These are phyloP conservation scores for Parochlus steinenii DNA, from an alignment of 2,888 invertebrate genomes.

Conservation along the genomic window DNA sequence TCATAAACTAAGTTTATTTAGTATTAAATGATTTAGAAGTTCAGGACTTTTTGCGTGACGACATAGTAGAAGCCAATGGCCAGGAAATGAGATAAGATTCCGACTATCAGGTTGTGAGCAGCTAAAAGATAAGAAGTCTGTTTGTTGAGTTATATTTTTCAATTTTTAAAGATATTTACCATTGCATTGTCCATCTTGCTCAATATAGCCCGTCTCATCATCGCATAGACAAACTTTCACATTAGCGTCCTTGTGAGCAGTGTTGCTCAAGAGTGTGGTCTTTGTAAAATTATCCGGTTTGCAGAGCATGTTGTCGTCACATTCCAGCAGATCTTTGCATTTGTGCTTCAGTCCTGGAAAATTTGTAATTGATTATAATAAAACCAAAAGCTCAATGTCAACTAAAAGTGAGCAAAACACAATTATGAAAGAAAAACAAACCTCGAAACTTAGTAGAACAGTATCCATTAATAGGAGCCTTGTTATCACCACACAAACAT, in stretches of 20 bases:
- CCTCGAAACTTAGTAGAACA: constrained; percentile 47
- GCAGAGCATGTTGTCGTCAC: constrained; percentile 46
- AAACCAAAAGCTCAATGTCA: too few species aligned
- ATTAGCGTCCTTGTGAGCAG: constrained; percentile 8
- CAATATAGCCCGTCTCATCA: constrained; percentile 41
- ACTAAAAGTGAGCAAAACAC: too few species aligned
- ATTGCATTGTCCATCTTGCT: constrained; percentile 44
- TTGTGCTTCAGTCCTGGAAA: constrained; percentile 25
- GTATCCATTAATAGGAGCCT: constrained; percentile 45
- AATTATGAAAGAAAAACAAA: too few species aligned
- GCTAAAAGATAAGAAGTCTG: constrained; percentile 3
- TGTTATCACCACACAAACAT: constrained; percentile 53
- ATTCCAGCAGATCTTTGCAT: constrained; percentile 43
- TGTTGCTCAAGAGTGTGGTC: constrained; percentile 27
- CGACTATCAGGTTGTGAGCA: constrained; percentile 9
- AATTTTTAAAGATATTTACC: constrained; percentile 28
- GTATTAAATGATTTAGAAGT: constrained; percentile 11
- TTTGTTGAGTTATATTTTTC: not conserved
- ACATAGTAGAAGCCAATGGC: constrained; percentile 8
- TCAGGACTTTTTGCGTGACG: constrained; percentile 11
- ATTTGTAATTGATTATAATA: too few species aligned
- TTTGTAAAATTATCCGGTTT: constrained; percentile 36
- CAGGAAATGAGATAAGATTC: constrained; percentile 4
- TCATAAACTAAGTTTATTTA: too few species aligned
- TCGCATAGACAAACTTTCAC: constrained; percentile 42